Evolutionary conservation across 2,797 vertebrate genomes (phyloP).

Genomic region (Chaetophractus vellerosus): DNA sequence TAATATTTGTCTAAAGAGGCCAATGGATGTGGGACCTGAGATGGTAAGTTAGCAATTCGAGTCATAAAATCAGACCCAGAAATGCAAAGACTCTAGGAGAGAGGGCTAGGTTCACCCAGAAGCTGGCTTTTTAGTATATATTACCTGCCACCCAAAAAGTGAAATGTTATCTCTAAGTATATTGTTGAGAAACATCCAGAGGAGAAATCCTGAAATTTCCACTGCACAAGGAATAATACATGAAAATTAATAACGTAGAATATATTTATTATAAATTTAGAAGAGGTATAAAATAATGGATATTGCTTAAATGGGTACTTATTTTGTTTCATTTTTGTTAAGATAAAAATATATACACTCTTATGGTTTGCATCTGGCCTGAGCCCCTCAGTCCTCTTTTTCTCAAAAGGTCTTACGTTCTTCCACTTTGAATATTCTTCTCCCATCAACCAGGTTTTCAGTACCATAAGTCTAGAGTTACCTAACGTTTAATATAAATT

Average conservation of each 20-base stretch:
- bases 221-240: not conserved
- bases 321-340: conserved; percentile 16
- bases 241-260: not conserved
- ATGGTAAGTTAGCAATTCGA: not conserved
- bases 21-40: too few species aligned
- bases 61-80: not conserved
- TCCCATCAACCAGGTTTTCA: not conserved
- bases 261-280: conserved; percentile 13
- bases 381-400: not conserved
- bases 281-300: conserved; percentile 10
- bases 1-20: not conserved
- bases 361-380: not conserved
- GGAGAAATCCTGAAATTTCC: conserved; percentile 12
- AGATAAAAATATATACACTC: not conserved
- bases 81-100: not conserved
- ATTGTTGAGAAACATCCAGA: not conserved
- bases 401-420: not conserved
- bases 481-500: not conserved
- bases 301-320: not conserved
- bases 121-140: conserved; percentile 2
- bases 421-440: not conserved
- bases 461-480: not conserved
- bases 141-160: not conserved
- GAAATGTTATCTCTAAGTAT: not conserved
- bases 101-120: not conserved